Evolutionary conservation across 1,140 invertebrate species (phyloP).

Genomic region (Drosophila ironensis): DNA sequence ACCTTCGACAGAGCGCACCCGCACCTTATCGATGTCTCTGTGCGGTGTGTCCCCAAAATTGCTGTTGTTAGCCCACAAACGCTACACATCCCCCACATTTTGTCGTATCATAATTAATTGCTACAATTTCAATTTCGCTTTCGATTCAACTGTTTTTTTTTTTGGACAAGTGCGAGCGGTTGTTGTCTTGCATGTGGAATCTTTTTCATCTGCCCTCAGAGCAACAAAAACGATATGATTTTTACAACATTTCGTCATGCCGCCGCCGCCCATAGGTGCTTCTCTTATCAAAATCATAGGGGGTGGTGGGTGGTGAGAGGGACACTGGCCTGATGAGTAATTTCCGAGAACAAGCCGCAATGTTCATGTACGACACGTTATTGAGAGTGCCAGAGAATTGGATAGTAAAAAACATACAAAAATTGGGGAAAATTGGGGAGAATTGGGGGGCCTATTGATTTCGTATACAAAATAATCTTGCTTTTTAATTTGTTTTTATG

Average conservation of each 20-base stretch:
- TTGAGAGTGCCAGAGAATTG: conserved; percentile 30
- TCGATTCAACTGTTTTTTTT: conserved; percentile 3
- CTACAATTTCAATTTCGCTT: conserved; percentile 68
- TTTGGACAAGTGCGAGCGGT: neutral
- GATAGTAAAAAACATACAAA: too few species aligned
- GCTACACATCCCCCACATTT: neutral
- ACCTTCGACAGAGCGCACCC: too few species aligned
- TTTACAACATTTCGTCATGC: conserved; percentile 71
- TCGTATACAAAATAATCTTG: too few species aligned
- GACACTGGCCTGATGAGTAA: conserved; percentile 57
- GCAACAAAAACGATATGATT: conserved; percentile 22
- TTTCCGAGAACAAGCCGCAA: conserved; percentile 63
- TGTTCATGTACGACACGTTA: conserved; percentile 29
- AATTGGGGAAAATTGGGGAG: too few species aligned
- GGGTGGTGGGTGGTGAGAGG: neutral
- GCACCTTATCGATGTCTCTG: conserved; percentile 15
- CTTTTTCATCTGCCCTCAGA: conserved; percentile 61
- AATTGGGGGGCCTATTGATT: too few species aligned
- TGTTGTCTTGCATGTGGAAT: conserved; percentile 40
- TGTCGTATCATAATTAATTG: conserved; percentile 70
- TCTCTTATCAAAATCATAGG: conserved; percentile 59
- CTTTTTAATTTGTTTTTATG: too few species aligned
- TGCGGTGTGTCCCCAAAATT: conserved; percentile 46
- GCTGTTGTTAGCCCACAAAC: conserved; percentile 20
- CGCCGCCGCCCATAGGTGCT: conserved; percentile 22